A percentile compares a stretch with the other conserved stretches of the same genome.
Evolutionary conservation across 1,140 invertebrate genomes (phyloP).

Genomic region (Parapsyche elsis): DNA sequence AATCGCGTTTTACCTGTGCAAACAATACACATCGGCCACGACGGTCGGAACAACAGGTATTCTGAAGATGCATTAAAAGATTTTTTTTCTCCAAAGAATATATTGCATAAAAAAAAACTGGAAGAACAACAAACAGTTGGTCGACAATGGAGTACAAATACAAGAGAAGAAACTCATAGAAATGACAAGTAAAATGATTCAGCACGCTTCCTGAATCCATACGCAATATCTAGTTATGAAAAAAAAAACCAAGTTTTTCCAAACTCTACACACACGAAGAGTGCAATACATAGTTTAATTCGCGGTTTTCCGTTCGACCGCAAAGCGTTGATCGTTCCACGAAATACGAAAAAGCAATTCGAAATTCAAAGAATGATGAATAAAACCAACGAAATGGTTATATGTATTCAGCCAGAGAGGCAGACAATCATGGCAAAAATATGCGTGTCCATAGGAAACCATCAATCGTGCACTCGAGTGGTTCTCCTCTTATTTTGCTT

Average conservation of each 20-base stretch:
- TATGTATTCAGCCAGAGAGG: neutral
- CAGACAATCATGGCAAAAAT: conserved; percentile 12
- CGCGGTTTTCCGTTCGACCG: conserved; percentile 24
- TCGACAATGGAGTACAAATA: conserved; percentile 10
- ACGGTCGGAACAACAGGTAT: conserved; percentile 6
- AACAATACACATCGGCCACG: neutral
- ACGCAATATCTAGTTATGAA: conserved; percentile 3
- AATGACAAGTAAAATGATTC: conserved; percentile 1
- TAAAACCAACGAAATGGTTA: neutral
- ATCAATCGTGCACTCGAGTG: conserved; percentile 22
- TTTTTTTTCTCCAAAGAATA: neutral
- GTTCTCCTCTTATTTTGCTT: neutral
- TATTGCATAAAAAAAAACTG: neutral
- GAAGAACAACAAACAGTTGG: neutral
- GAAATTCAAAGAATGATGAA: neutral
- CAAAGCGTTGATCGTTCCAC: neutral
- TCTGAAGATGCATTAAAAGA: neutral
- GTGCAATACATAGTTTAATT: neutral
- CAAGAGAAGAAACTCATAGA: neutral
- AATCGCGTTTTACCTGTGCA: conserved; percentile 26
- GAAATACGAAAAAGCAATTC: conserved; percentile 5
- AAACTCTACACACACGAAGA: neutral
- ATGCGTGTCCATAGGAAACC: conserved; percentile 16
- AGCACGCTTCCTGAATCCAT: neutral
- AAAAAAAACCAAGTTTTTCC: too few relatives aligned